phyloP scores from a whole-genome alignment of 2,113 vertebrate species.

The Nothobranchius kuhntae region DNA sequence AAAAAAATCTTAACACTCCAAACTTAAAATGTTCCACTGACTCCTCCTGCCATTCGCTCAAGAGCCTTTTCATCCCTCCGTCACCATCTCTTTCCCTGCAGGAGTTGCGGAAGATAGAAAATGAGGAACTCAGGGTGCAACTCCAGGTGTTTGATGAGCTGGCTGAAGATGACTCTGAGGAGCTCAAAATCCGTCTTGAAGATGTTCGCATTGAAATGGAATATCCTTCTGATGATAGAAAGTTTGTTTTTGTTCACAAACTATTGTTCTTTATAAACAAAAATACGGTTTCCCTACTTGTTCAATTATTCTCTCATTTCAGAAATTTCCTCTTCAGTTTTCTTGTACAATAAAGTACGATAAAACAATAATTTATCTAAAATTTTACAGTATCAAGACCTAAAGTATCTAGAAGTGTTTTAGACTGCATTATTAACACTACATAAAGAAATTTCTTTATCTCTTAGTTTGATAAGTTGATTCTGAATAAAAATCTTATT shows the following conservation, averaged over 20 bases:
- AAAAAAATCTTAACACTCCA: conserved; percentile 20
- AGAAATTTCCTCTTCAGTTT: no score
- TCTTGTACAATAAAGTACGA: no score
- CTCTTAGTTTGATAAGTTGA: not conserved
- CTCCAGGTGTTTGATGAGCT: conserved; percentile 88
- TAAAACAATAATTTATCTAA: no score
- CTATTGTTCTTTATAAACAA: not conserved
- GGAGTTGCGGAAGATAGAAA: conserved; percentile 86
- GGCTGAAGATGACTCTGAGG: conserved; percentile 88
- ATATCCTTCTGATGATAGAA: conserved; percentile 85
- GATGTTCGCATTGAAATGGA: conserved; percentile 93
- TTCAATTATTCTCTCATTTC: no score
- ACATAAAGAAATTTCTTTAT: not conserved
- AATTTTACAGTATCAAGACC: no score
- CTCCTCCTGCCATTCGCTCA: conserved; percentile 15
- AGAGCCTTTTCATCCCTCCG: conserved; percentile 18
- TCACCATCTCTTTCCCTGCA: conserved; percentile 54
- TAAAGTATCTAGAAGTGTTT: no score
- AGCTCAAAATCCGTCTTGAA: conserved; percentile 85
- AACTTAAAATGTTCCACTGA: conserved; percentile 25
- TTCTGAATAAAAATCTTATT: not conserved
- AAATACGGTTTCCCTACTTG: not conserved
- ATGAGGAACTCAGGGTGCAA: conserved; percentile 89
- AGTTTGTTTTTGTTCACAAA: not conserved
- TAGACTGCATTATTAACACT: no score